Evolutionary conservation across 1,140 invertebrate genomes (phyloP).

Genomic region (Drosophila watanabei): DNA sequence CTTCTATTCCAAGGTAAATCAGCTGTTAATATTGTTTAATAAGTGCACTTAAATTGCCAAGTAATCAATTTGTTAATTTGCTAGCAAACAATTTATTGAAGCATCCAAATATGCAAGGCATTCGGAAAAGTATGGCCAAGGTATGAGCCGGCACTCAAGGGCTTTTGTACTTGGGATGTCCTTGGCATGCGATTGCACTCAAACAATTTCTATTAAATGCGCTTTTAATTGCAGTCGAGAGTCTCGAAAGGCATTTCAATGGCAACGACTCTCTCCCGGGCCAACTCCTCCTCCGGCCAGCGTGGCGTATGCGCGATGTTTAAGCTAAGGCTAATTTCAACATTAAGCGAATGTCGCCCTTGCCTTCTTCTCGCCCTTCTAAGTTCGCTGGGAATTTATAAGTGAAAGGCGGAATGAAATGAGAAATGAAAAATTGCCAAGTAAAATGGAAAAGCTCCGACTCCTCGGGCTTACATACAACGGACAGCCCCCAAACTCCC

Average conservation of each 20-base stretch:
- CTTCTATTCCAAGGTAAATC: neutral
- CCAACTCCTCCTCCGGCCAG: conserved; percentile 18
- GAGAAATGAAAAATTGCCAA: conserved; percentile 66
- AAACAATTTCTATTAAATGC: conserved; percentile 71
- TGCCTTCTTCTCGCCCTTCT: conserved; percentile 18
- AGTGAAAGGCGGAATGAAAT: conserved; percentile 45
- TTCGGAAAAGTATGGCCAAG: conserved; percentile 11
- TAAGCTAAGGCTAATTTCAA: conserved; percentile 48
- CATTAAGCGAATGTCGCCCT: conserved; percentile 40
- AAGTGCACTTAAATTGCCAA: neutral
- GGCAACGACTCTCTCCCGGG: conserved; percentile 19
- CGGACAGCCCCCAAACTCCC: conserved; percentile 30
- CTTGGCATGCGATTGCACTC: conserved; percentile 56
- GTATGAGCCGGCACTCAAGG: conserved; percentile 23
- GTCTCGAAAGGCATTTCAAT: conserved; percentile 55
- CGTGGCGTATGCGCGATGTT: conserved; percentile 49
- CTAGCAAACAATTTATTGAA: conserved; percentile 25
- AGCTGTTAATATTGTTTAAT: neutral
- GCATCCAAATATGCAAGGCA: conserved; percentile 15
- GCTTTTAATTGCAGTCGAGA: conserved; percentile 65
- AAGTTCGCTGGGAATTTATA: conserved; percentile 33
- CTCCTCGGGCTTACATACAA: conserved; percentile 28
- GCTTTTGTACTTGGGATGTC: conserved; percentile 31
- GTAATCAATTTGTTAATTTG: neutral
- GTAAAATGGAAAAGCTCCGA: conserved; percentile 55